These are phyloP conservation scores for Silvanus unidentatus DNA, from an alignment of 2,888 invertebrate species.

Conservation along the genomic window DNA sequence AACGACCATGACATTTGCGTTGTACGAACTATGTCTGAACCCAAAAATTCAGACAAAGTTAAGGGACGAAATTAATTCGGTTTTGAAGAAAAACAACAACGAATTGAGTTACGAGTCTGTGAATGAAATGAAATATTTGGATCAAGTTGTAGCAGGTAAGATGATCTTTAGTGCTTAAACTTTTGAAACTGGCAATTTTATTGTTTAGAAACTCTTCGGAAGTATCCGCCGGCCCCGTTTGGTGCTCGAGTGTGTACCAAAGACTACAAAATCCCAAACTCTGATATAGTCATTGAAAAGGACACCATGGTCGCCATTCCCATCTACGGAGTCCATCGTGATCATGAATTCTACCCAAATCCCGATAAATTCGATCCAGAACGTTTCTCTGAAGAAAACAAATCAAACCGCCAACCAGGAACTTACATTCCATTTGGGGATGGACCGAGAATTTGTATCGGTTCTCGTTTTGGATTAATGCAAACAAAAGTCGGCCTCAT, in stretches of 20 bases:
- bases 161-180: background rate
- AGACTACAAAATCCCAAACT: constrained; percentile 33
- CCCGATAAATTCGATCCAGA: constrained; percentile 30
- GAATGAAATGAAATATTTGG: constrained; percentile 24
- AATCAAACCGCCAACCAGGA: too few species aligned
- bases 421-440: constrained; percentile 37
- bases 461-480: constrained; percentile 3
- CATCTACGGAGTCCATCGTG: constrained; percentile 22
- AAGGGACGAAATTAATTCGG: constrained; percentile 17
- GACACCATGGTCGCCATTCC: constrained; percentile 38
- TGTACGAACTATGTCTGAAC: constrained; percentile 22
- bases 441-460: constrained; percentile 41
- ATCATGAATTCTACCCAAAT: constrained; percentile 29
- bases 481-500: background rate
- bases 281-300: constrained; percentile 34
- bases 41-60: constrained; percentile 23
- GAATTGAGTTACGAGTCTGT: constrained; percentile 22
- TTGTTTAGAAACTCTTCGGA: constrained; percentile 38
- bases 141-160: constrained; percentile 22
- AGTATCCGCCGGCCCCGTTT: constrained; percentile 34
- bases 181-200: background rate
- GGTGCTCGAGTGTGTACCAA: constrained; percentile 24
- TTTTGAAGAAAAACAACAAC: constrained; percentile 15
- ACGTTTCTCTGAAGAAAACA: too few species aligned
- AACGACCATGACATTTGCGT: constrained; percentile 25